phyloP scores from a whole-genome alignment of 2,797 vertebrate genomes.

The Schizopygopsis pylzovi region DNA sequence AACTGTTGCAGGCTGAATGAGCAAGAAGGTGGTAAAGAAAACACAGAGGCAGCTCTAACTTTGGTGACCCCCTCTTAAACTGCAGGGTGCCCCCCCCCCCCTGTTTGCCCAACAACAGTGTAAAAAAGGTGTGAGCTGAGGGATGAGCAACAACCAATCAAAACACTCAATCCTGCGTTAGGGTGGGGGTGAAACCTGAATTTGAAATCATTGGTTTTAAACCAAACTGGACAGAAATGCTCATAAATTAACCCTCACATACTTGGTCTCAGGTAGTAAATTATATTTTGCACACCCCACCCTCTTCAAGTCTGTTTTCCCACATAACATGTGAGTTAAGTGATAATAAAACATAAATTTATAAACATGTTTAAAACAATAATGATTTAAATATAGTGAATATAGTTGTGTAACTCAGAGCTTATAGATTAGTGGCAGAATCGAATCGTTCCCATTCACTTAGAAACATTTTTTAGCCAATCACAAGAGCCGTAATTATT shows the following conservation, averaged over 20 bases:
- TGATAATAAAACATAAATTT: not conserved
- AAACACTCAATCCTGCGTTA: conserved; percentile 2
- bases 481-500: not conserved
- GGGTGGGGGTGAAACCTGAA: conserved; percentile 25
- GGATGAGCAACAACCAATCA: conserved; percentile 57
- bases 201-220: not conserved
- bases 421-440: not conserved
- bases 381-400: not conserved
- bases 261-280: conserved; percentile 41
- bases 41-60: conserved; percentile 27
- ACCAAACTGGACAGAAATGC: conserved; percentile 37
- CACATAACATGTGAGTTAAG: not conserved
- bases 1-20: conserved; percentile 17
- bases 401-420: not conserved
- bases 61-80: conserved; percentile 60
- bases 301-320: not conserved
- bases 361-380: not conserved
- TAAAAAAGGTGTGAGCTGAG: conserved; percentile 56
- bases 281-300: not conserved
- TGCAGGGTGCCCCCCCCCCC: conserved; percentile 46
- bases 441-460: not conserved
- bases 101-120: conserved; percentile 44
- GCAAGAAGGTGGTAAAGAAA: conserved; percentile 26
- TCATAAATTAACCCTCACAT: conserved; percentile 48
- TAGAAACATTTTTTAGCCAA: not conserved